These are phyloP conservation scores for Toxotes chatareus DNA, from an alignment of 2,113 vertebrate genomes.

Conservation along the genomic window DNA sequence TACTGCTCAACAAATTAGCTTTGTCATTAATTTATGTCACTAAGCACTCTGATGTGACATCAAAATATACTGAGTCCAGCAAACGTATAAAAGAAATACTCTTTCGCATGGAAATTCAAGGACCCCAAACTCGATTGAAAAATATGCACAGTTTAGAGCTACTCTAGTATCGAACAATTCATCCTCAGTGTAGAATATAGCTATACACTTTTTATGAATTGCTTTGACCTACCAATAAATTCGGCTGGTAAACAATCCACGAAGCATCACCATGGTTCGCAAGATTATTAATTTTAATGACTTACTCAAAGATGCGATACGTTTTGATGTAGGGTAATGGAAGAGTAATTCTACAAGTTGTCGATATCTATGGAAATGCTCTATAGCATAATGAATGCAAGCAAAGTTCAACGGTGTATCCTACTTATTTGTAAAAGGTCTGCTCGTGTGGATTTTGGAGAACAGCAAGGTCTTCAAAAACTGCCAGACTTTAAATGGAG, in stretches of 20 bases:
- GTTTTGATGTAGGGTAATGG: neutral
- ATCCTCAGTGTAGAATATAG: fast-evolving
- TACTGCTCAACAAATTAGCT: neutral
- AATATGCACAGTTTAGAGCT: neutral
- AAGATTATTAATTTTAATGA: neutral
- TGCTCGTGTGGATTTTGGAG: no score
- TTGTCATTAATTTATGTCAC: neutral
- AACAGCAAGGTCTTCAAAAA: neutral
- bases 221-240: neutral
- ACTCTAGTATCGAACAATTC: no score
- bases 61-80: neutral
- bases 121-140: neutral
- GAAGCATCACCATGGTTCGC: neutral
- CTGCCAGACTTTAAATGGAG: neutral
- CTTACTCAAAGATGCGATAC: neutral
- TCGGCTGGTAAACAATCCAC: neutral
- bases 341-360: neutral
- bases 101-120: neutral
- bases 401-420: neutral
- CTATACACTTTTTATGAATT: neutral
- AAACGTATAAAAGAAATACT: neutral
- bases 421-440: neutral
- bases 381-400: neutral
- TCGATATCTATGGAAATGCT: neutral
- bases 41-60: neutral